phyloP scores from a whole-genome alignment of 2,113 vertebrate species.

The Synodontis membranacea region DNA sequence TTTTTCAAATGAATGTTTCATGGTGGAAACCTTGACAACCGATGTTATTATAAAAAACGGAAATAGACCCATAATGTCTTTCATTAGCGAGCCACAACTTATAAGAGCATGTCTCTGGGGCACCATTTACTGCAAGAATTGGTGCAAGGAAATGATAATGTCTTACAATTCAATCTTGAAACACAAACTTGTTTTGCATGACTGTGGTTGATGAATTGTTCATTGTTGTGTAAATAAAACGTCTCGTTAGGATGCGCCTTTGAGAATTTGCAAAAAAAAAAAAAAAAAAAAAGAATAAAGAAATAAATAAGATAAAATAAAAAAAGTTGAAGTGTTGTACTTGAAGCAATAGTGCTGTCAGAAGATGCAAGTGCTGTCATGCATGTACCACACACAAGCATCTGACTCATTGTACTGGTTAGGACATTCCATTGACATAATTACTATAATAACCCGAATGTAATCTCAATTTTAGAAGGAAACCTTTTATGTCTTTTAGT shows the following conservation, averaged over 20 bases:
- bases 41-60: constrained; percentile 33
- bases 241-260: neutral
- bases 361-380: neutral
- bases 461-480: neutral
- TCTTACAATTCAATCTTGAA: constrained; percentile 49
- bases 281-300: neutral
- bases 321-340: neutral
- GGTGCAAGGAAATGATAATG: constrained; percentile 39
- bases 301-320: neutral
- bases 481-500: neutral
- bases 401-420: neutral
- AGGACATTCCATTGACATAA: neutral
- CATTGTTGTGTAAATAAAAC: constrained; percentile 34
- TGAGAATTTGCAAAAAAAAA: neutral
- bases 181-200: constrained; percentile 47
- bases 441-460: neutral
- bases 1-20: constrained; percentile 5
- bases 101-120: constrained; percentile 45
- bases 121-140: constrained; percentile 45
- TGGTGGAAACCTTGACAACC: constrained; percentile 32
- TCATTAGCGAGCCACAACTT: constrained; percentile 34
- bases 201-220: constrained; percentile 43
- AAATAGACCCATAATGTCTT: constrained; percentile 43
- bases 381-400: neutral
- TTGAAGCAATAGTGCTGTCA: neutral